These are phyloP conservation scores for Megathymus violae DNA, from an alignment of 1,140 invertebrate genomes.

Conservation along the genomic window DNA sequence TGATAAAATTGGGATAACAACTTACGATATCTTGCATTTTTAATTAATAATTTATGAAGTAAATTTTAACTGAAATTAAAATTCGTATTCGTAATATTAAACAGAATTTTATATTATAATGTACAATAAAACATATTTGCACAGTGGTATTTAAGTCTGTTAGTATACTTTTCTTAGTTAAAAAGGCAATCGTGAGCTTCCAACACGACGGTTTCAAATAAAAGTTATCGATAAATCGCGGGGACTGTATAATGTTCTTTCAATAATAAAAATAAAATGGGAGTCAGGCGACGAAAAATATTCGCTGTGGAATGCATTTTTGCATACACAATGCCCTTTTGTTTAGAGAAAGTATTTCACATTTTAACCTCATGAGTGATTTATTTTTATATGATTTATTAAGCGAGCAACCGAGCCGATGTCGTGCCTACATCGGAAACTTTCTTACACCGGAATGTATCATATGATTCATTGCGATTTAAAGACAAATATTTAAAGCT, in stretches of 20 bases:
- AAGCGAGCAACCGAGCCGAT: constrained; percentile 45
- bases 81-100: too few relatives aligned
- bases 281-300: constrained; percentile 78
- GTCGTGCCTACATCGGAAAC: constrained; percentile 51
- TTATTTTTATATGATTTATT: constrained; percentile 82
- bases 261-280: constrained; percentile 60
- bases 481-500: constrained; percentile 30
- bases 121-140: too few relatives aligned
- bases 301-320: constrained; percentile 76
- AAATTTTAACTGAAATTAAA: too few relatives aligned
- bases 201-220: constrained; percentile 71
- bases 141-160: too few relatives aligned
- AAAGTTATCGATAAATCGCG: constrained; percentile 73
- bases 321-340: constrained; percentile 81
- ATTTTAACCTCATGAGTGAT: constrained; percentile 74
- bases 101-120: too few relatives aligned
- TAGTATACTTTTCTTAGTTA: constrained; percentile 54
- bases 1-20: too few relatives aligned
- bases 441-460: constrained; percentile 41
- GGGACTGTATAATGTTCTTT: constrained; percentile 52
- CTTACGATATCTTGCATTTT: too few relatives aligned
- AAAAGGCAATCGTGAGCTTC: constrained; percentile 73
- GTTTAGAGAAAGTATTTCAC: constrained; percentile 83
- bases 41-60: too few relatives aligned
- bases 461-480: constrained; percentile 42